Evolutionary conservation across 2,888 invertebrate genomes (phyloP).

Genomic region (Sinohyriopsis cumingii): DNA sequence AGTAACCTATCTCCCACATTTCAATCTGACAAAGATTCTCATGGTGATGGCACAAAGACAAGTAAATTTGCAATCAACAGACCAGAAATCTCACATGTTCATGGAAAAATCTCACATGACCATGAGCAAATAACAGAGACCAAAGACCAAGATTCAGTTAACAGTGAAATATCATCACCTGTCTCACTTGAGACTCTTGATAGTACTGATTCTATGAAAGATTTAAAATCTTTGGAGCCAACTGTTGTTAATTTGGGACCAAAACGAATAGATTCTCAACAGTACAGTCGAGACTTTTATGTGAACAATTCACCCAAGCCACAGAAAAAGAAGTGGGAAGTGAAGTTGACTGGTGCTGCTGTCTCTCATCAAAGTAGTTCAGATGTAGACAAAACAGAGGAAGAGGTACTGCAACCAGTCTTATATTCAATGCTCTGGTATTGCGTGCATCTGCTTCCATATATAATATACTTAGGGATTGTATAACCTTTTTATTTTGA

Average conservation of each 20-base stretch:
- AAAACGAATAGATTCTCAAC: constrained; percentile 52
- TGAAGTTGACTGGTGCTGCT: constrained; percentile 41
- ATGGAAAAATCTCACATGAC: neutral
- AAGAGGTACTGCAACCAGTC: constrained; percentile 31
- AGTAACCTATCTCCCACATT: too few species aligned
- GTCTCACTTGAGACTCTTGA: neutral
- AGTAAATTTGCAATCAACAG: constrained; percentile 1
- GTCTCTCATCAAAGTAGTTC: constrained; percentile 31
- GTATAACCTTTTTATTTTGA: too few species aligned
- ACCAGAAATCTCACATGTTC: constrained; percentile 7
- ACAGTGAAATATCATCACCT: too few species aligned
- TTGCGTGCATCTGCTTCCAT: too few species aligned
- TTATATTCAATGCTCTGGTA: too few species aligned
- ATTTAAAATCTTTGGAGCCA: constrained; percentile 17
- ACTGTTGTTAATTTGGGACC: constrained; percentile 49
- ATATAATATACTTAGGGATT: too few species aligned
- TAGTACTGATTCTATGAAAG: neutral
- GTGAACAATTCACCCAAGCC: constrained; percentile 33
- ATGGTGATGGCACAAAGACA: constrained; percentile 14
- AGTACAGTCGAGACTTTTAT: constrained; percentile 61
- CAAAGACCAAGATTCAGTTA: neutral
- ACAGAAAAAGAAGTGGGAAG: constrained; percentile 43
- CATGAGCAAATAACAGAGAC: constrained; percentile 3
- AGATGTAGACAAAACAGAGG: constrained; percentile 36
- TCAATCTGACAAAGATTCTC: neutral